phyloP scores from a whole-genome alignment of 2,113 vertebrate species.

The Saimiri boliviensis region DNA sequence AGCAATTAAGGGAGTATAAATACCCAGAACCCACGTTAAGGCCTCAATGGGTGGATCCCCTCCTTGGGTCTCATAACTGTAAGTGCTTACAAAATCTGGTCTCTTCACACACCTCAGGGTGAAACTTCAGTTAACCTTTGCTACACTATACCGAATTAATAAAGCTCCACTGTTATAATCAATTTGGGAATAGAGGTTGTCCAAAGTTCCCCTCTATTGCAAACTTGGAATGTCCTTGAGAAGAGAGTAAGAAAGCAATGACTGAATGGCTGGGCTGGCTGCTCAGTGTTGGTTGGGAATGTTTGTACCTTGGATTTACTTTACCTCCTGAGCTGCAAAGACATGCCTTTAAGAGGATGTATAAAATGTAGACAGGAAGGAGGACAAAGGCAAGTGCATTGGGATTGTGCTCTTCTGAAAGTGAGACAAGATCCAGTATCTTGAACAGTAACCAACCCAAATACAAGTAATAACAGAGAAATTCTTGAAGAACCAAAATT shows the following conservation, averaged over 20 bases:
- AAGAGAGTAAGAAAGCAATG: background rate
- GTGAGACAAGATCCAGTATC: background rate
- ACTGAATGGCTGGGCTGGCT: background rate
- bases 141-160: background rate
- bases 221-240: background rate
- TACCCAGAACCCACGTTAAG: background rate
- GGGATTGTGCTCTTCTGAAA: slow-evolving; percentile 12
- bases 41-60: background rate
- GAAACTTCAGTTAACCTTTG: background rate
- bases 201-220: background rate
- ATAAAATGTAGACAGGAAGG: background rate
- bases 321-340: background rate
- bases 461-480: background rate
- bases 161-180: background rate
- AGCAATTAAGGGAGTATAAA: background rate
- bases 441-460: background rate
- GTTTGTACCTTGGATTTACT: background rate
- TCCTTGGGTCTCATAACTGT: slow-evolving; percentile 6
- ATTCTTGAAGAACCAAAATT: background rate
- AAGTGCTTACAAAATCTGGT: background rate
- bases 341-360: background rate
- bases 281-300: background rate
- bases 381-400: background rate
- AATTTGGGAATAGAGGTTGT: background rate
- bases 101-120: background rate